Evolutionary conservation across 35 echinoderm and acorn worm species (phyloP).

Genomic region (Apostichopus japonicus): DNA sequence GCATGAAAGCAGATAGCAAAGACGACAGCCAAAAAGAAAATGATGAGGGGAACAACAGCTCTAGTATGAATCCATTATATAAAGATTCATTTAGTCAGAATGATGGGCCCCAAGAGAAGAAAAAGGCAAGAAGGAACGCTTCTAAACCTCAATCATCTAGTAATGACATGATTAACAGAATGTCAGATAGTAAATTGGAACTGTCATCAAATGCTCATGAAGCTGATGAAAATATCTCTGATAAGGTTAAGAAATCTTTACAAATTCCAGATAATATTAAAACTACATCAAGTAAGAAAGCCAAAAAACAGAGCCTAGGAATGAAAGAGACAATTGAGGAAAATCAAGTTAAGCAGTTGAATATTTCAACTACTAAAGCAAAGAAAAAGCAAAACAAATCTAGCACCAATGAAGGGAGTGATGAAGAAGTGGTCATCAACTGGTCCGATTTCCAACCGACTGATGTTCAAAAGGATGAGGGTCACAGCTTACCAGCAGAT

Average conservation of each 20-base stretch:
- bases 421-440: background rate
- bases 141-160: background rate
- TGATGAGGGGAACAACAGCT: constrained; percentile 3
- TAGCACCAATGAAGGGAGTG: background rate
- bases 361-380: too few species aligned
- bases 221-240: background rate
- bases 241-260: background rate
- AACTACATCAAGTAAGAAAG: background rate
- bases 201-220: background rate
- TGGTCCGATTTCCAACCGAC: background rate
- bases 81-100: background rate
- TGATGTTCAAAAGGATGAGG: background rate
- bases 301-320: background rate
- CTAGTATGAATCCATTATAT: background rate
- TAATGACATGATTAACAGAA: too few species aligned
- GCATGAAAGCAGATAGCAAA: background rate
- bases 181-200: background rate
- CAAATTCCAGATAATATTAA: background rate
- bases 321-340: background rate
- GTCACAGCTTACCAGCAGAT: background rate
- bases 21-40: background rate
- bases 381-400: background rate
- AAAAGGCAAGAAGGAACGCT: background rate
- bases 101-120: background rate
- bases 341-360: background rate